Percentiles rank a stretch among this genome's conserved stretches.
Conservation (phyloP, 2,888 invertebrate genomes). For the Archaeoteleia sp. region DNA sequence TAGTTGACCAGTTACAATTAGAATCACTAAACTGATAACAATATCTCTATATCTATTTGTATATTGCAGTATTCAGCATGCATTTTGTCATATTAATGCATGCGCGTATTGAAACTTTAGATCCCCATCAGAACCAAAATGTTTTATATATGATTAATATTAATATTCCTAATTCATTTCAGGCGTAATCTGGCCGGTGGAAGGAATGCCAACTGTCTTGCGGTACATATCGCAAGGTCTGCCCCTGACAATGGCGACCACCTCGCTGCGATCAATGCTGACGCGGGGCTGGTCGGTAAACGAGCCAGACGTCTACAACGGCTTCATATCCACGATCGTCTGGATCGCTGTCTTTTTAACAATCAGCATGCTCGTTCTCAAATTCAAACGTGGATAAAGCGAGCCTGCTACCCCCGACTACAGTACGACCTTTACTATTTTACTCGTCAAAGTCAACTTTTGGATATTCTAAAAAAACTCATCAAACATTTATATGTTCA, state of each 20-base stretch:
- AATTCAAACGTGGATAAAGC: conserved; percentile 85
- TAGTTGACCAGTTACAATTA: too few species aligned
- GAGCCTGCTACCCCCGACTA: background rate
- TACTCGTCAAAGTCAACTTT: background rate
- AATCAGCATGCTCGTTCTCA: conserved; percentile 86
- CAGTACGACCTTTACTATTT: background rate
- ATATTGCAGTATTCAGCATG: too few species aligned
- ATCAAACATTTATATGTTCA: too few species aligned
- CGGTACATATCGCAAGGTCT: conserved; percentile 88
- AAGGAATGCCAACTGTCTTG: conserved; percentile 92
- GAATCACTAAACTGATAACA: too few species aligned
- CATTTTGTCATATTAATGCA: too few species aligned
- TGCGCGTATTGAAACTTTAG: too few species aligned
- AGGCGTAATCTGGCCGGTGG: conserved; percentile 97
- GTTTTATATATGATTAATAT: too few species aligned
- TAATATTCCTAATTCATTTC: conserved; percentile 15
- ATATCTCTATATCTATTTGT: too few species aligned
- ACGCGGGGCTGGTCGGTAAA: conserved; percentile 90
- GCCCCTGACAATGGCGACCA: conserved; percentile 94
- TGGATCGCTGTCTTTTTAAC: conserved; percentile 91
- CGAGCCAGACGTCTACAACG: conserved; percentile 90
- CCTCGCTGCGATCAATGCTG: conserved; percentile 89
- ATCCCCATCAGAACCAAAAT: too few species aligned
- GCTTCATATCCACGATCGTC: conserved; percentile 87
- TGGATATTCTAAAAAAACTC: too few species aligned